phyloP scores from a whole-genome alignment of 2,113 vertebrate genomes.

The Erinaceus europaeus region DNA sequence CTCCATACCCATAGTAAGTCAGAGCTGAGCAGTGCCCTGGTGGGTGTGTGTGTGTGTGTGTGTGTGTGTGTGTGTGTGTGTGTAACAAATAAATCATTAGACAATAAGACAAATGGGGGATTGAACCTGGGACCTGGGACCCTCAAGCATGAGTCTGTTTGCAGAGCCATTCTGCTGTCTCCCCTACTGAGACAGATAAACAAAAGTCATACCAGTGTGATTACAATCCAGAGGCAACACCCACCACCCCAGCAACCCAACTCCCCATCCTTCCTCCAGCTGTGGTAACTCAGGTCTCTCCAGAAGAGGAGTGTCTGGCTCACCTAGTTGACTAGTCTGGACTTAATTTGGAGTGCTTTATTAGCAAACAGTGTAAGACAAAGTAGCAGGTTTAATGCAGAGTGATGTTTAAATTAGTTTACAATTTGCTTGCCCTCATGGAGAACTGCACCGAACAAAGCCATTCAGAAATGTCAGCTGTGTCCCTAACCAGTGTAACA shows the following conservation, averaged over 20 bases:
- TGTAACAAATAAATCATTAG: no score
- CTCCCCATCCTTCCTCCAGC: not conserved
- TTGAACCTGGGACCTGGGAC: no score
- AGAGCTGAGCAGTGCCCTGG: no score
- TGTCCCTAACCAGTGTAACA: slow-evolving; percentile 96
- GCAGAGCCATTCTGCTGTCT: no score
- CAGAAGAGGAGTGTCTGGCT: slow-evolving; percentile 76
- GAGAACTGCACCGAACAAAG: slow-evolving; percentile 95
- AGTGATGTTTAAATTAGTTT: slow-evolving; percentile 99
- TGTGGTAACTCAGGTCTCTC: slow-evolving; percentile 56
- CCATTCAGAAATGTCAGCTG: slow-evolving; percentile 94
- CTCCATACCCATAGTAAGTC: no score
- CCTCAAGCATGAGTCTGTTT: no score
- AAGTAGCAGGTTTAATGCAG: slow-evolving; percentile 96
- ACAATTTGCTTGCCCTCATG: slow-evolving; percentile 99
- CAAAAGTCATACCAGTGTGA: slow-evolving; percentile 40
- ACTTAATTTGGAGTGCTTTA: slow-evolving; percentile 91
- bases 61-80: no score
- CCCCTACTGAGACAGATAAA: no score
- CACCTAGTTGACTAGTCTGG: slow-evolving; percentile 84
- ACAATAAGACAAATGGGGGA: no score
- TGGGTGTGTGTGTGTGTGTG: no score
- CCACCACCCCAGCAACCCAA: not conserved
- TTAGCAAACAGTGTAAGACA: slow-evolving; percentile 93
- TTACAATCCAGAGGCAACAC: slow-evolving; percentile 48